Evolutionary conservation across 2,113 vertebrate species (phyloP), one percentile per base, ranked within the genome.

Genomic region (Caranx melampygus): DNA sequence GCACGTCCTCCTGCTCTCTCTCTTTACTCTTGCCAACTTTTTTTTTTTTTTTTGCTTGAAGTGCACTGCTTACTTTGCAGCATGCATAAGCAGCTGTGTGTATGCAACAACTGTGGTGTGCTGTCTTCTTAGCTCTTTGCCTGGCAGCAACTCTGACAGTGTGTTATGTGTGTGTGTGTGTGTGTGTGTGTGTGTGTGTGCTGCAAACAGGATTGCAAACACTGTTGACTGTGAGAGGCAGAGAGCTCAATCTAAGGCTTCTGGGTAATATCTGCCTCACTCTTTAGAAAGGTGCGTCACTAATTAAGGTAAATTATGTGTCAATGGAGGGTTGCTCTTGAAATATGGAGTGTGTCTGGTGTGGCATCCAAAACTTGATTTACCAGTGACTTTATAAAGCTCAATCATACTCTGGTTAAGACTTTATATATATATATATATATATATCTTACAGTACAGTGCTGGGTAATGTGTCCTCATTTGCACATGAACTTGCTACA

Each of bases 191-290:
- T 69, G 26, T 86, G 26, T 84, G 45, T 76, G 81, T 85, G 78
- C 79, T 55, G 75, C 55, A 83, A 88, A 88, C 76, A 64, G 70
- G 90, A 88, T 89, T 89, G 83, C 73, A 78, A 67, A 82, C 75
- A 71, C 75, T 82, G 67, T 79, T 82, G 78, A 85, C 72, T 67
- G 61, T 64, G 47, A 51, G 64, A 78, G 58, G 45, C 51, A 52
- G 73, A 57, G n/a, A 65, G 68, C 72, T 75, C 11, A 9, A 84
- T 77, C 72, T 18, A 44, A 44, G 15, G 63, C 67, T 85, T 51
- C 45, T 20, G 74, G 75, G 81, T 72, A 57, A 84, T 44, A 54
- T 78, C 57, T 72, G 69, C 66, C 0, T 26, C 26, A 63, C 58
- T 44, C 52, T 79, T 54, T 70, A 45, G 79, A 64, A 69, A 3